These are phyloP conservation scores for Eumerus sabulonum DNA, from an alignment of 2,888 invertebrate genomes.

Conservation along the genomic window DNA sequence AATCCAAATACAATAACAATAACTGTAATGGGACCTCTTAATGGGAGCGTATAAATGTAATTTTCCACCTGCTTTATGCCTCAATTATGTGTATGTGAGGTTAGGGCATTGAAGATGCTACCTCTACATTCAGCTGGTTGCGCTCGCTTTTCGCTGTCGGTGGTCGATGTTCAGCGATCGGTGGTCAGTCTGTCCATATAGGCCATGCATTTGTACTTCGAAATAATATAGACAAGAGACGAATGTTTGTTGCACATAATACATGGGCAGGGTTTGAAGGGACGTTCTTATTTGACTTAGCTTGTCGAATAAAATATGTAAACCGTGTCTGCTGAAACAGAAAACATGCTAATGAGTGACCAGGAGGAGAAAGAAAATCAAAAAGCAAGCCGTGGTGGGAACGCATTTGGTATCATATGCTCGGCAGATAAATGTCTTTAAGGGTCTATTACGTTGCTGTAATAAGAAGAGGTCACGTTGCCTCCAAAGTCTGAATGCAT, in stretches of 20 bases:
- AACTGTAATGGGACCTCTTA: conserved; percentile 60
- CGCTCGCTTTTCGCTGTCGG: conserved; percentile 27
- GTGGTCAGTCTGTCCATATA: neutral
- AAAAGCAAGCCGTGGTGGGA: conserved; percentile 47
- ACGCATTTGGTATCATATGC: conserved; percentile 61
- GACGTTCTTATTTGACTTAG: conserved; percentile 50
- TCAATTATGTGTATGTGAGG: conserved; percentile 63
- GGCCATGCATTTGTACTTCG: conserved; percentile 25
- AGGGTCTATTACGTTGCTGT: conserved; percentile 52
- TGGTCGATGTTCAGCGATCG: conserved; percentile 24
- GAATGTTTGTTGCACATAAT: too few relatives aligned
- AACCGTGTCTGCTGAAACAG: conserved; percentile 63
- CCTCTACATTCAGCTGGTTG: conserved; percentile 49
- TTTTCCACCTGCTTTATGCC: conserved; percentile 69
- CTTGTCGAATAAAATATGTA: conserved; percentile 59
- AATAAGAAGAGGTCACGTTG: conserved; percentile 63
- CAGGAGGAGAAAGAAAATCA: conserved; percentile 14
- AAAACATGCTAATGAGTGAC: conserved; percentile 67
- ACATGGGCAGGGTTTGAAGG: too few relatives aligned
- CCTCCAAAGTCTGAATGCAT: conserved; percentile 42
- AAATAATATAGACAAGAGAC: neutral
- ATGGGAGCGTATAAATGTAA: conserved; percentile 65
- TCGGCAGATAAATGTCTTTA: conserved; percentile 62
- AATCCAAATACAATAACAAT: conserved; percentile 63
- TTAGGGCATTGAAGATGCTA: conserved; percentile 45